Evolutionary conservation across 1,140 invertebrate genomes (phyloP).

Genomic region (Tetramorium parvispinum): DNA sequence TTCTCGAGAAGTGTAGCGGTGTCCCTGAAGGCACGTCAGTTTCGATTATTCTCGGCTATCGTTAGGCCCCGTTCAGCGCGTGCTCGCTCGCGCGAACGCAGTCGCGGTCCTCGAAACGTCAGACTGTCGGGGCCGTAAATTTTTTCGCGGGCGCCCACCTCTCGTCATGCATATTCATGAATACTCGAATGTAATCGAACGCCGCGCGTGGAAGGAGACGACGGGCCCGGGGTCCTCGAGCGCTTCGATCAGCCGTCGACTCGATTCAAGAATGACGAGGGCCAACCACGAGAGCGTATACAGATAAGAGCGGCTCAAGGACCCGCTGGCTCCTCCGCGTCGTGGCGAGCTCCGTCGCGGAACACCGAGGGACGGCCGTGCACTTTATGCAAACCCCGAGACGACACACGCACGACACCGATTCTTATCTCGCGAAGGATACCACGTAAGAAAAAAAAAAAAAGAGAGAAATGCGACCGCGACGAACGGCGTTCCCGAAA

Average conservation of each 20-base stretch:
- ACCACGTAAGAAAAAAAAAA: slow-evolving; percentile 10
- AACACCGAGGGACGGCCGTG: slow-evolving; percentile 20
- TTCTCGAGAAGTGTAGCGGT: slow-evolving; percentile 62
- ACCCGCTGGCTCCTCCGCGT: background rate
- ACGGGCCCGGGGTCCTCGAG: slow-evolving; percentile 44
- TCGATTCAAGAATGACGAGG: slow-evolving; percentile 67
- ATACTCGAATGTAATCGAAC: slow-evolving; percentile 60
- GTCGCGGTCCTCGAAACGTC: slow-evolving; percentile 72
- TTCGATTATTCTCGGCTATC: slow-evolving; percentile 67
- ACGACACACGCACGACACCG: slow-evolving; percentile 50
- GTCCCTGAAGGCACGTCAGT: slow-evolving; percentile 67
- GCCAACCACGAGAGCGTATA: slow-evolving; percentile 46
- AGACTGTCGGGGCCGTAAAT: slow-evolving; percentile 72
- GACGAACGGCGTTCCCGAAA: background rate
- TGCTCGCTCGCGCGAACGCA: slow-evolving; percentile 44
- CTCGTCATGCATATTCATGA: slow-evolving; percentile 76
- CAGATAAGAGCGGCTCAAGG: slow-evolving; percentile 32
- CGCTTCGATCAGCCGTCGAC: slow-evolving; percentile 64
- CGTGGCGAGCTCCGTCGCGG: background rate
- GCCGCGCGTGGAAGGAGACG: slow-evolving; percentile 29
- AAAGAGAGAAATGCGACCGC: background rate
- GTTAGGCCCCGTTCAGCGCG: slow-evolving; percentile 52
- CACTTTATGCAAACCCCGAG: slow-evolving; percentile 34
- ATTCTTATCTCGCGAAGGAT: slow-evolving; percentile 49
- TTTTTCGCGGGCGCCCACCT: slow-evolving; percentile 71